A percentile compares a stretch with the other conserved stretches of the same genome.
These are phyloP conservation scores for Acanthochromis polyacanthus DNA, from an alignment of 2,113 vertebrate genomes.

Conservation along the genomic window DNA sequence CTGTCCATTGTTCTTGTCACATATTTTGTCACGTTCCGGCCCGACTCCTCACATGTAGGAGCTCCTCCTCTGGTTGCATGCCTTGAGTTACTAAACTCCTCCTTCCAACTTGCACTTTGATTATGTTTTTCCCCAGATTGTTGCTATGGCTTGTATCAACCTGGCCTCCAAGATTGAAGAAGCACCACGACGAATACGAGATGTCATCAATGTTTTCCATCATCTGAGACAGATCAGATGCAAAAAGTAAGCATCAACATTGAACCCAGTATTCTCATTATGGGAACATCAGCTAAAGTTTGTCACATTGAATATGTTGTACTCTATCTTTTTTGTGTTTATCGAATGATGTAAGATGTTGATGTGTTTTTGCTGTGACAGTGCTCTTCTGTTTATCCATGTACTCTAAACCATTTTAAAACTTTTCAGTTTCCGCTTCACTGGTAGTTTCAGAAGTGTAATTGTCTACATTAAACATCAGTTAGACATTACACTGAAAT, in stretches of 20 bases:
- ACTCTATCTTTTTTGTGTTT: constrained; percentile 13
- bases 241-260: constrained; percentile 91
- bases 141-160: constrained; percentile 99
- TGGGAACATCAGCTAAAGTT: neutral
- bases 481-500: constrained; percentile 56
- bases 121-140: constrained; percentile 87
- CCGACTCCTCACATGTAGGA: no score
- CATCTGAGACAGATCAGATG: constrained; percentile 94
- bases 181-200: constrained; percentile 95
- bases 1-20: no score
- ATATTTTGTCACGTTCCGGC: no score
- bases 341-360: constrained; percentile 51
- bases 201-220: constrained; percentile 99
- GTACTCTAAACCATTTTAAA: constrained; percentile 85
- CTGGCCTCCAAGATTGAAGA: constrained; percentile 99
- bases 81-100: neutral
- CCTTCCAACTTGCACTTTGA: constrained; percentile 36
- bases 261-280: neutral
- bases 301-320: constrained; percentile 1
- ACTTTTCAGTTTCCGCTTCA: constrained; percentile 86
- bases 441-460: constrained; percentile 81
- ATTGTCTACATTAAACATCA: constrained; percentile 68
- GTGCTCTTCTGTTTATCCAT: constrained; percentile 82
- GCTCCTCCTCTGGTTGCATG: neutral
- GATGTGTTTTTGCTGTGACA: constrained; percentile 68